Conservation (phyloP, 2,113 vertebrate genomes). For the Neomonachus schauinslandi region DNA sequence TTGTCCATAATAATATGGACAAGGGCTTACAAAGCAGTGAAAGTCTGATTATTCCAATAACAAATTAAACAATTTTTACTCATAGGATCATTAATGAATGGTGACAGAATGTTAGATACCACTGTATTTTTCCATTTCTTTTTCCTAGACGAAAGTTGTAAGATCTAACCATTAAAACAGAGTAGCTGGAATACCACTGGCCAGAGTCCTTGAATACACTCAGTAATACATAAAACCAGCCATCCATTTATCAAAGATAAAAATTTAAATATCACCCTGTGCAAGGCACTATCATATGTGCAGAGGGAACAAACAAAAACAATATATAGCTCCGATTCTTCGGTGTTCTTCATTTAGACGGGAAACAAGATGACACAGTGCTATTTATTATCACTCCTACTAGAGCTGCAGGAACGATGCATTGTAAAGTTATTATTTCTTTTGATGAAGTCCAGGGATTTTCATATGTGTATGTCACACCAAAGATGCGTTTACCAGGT, state of each 20-base stretch:
- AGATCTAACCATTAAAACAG: background rate
- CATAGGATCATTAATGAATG: background rate
- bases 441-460: background rate
- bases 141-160: background rate
- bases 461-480: background rate
- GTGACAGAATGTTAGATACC: background rate
- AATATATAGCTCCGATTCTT: background rate
- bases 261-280: background rate
- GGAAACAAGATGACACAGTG: background rate
- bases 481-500: background rate
- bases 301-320: background rate
- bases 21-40: background rate
- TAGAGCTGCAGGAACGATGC: background rate
- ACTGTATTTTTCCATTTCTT: background rate
- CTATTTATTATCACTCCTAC: background rate
- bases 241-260: slow-evolving; percentile 19
- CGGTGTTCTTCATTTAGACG: background rate
- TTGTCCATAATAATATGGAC: background rate
- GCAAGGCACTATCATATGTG: background rate
- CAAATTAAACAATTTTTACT: background rate
- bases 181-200: background rate
- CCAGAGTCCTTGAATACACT: background rate
- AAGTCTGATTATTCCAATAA: background rate
- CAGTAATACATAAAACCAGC: background rate
- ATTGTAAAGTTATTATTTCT: background rate